Base-by-base conservation (phyloP, 1,140 invertebrate species). In the Aethina tumida region DNA sequence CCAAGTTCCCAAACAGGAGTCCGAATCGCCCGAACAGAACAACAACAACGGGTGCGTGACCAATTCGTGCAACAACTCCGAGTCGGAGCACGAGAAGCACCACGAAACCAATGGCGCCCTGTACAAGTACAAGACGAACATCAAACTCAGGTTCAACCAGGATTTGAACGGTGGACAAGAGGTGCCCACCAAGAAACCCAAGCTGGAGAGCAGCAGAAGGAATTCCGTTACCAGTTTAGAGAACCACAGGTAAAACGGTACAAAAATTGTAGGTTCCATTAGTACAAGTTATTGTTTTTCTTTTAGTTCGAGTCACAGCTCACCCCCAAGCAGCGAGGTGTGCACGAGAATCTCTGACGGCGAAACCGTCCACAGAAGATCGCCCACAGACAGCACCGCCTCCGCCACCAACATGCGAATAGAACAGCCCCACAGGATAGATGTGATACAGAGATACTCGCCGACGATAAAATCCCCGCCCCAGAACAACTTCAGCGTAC, bases 41-140 rank as follows among this genome's bases (percentile, higher is more conserved):
- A 53, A 55, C 30, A 53, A 50, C 34, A 47, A 48, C 33, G 32
- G 18, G 35, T 31, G 34, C 39, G 7, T 18, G 15, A 20, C 9
- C 20, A 17, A 39, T 38, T 26, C 35, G 7, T 13, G 10, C 6
- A 20, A 31, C 13, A 26, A 10, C 16, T 20, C n/a, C 27, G 20
- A 33, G 28, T 13, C 10, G 18, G 39, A 5, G 8, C 35, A 49
- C 17, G 43, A 55, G 31, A 45, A 47, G 20, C 41, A 51, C 31
- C 12, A 35, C 7, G 51, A 45, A 25, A 36, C 30, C 24, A 48
- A 35, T 27, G 43, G 46, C 2, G 39, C 48, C 17, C 55, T 52
- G 6, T 94, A 94, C 66, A 94, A 96, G 65, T 94, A 93, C 65
- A 96, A 96, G 65, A 93, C 87, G 49, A 88, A 84, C 46, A 95